These are phyloP conservation scores for Melinaea marsaeus DNA, from an alignment of 2,888 invertebrate genomes.

Conservation along the genomic window DNA sequence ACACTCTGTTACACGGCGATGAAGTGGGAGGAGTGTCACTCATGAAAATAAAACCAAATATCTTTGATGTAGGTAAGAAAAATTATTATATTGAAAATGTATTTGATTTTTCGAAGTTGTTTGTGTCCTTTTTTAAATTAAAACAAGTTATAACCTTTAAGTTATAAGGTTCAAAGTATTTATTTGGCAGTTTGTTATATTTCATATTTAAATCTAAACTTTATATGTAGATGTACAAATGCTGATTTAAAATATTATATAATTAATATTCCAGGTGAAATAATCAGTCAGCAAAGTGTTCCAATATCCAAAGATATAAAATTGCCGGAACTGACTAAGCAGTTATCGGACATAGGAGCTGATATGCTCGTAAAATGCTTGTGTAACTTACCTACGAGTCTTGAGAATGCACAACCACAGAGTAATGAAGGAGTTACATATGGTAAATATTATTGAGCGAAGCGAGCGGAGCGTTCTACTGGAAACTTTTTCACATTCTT, in stretches of 20 bases:
- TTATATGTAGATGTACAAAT: neutral
- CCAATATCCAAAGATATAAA: conserved; percentile 77
- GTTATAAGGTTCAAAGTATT: too few relatives aligned
- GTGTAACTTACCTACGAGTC: conserved; percentile 75
- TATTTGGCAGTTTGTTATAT: too few relatives aligned
- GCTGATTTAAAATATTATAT: conserved; percentile 11
- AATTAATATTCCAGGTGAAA: conserved; percentile 67
- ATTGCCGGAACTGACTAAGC: conserved; percentile 81
- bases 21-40: conserved; percentile 88
- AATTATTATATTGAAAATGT: neutral
- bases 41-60: conserved; percentile 89
- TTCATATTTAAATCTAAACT: too few relatives aligned
- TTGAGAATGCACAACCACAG: conserved; percentile 80
- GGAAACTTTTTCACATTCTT: too few relatives aligned
- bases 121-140: too few relatives aligned
- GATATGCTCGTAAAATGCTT: conserved; percentile 81
- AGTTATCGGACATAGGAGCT: conserved; percentile 83
- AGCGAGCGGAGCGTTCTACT: too few relatives aligned
- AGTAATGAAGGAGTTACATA: conserved; percentile 79
- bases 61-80: conserved; percentile 86
- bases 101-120: too few relatives aligned
- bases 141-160: too few relatives aligned
- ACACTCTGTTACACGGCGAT: conserved; percentile 91
- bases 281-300: conserved; percentile 78
- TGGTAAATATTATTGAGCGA: conserved; percentile 72